A percentile compares a stretch with the other conserved stretches of the same genome.
phyloP scores from a whole-genome alignment of 2,888 invertebrate genomes.

The Tubulanus polymorphus region DNA sequence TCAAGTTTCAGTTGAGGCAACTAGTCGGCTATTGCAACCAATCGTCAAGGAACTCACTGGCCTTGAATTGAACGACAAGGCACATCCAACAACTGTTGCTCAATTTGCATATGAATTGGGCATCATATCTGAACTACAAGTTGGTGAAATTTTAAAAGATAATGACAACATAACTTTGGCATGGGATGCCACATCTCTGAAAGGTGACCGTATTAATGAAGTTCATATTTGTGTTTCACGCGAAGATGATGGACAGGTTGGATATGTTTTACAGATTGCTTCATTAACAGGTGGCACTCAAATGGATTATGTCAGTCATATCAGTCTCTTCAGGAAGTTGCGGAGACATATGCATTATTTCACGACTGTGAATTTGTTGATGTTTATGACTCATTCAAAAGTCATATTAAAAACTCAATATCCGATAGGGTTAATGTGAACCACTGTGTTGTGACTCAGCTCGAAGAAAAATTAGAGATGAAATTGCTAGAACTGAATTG shows the following conservation, averaged over 20 bases:
- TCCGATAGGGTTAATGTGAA: neutral
- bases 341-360: neutral
- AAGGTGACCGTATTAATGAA: neutral
- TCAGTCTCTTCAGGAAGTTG: neutral
- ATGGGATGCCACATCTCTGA: neutral
- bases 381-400: neutral
- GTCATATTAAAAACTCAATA: neutral
- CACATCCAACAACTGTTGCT: neutral
- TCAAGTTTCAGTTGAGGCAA: neutral
- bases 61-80: neutral
- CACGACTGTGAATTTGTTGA: neutral
- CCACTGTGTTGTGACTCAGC: neutral
- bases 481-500: neutral
- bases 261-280: neutral
- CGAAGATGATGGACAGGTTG: neutral
- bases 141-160: neutral
- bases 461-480: neutral
- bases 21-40: neutral
- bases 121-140: neutral
- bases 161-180: neutral
- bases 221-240: neutral
- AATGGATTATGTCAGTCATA: neutral
- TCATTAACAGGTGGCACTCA: neutral
- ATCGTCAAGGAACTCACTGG: neutral
- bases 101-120: neutral